phyloP scores from a whole-genome alignment of 2,113 vertebrate species.

The Pyrgilauda ruficollis region DNA sequence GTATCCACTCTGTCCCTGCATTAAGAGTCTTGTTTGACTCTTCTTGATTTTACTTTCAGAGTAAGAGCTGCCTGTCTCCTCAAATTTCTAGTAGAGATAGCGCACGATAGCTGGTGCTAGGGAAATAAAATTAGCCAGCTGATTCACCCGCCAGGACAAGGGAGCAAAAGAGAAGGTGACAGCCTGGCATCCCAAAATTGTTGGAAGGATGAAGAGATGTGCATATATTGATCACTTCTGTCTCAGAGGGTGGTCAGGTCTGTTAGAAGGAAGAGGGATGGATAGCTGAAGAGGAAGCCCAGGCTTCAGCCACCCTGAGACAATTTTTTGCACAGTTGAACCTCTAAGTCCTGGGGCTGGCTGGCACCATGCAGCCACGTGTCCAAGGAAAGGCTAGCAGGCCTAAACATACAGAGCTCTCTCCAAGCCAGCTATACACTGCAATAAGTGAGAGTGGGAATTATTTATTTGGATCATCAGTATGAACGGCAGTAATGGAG shows the following conservation, averaged over 20 bases:
- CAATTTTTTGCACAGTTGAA: background rate
- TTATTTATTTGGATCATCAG: background rate
- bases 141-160: background rate
- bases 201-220: background rate
- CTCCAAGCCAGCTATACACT: background rate
- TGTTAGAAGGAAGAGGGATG: background rate
- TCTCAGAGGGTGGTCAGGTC: background rate
- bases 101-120: background rate
- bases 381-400: background rate
- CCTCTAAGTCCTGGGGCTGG: background rate
- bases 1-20: background rate
- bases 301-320: background rate
- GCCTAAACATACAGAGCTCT: background rate
- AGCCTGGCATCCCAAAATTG: background rate
- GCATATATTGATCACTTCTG: background rate
- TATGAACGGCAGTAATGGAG: background rate
- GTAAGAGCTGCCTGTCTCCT: background rate
- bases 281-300: background rate
- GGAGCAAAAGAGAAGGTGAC: background rate
- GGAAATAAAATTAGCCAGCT: background rate
- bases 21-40: background rate
- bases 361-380: fast-evolving
- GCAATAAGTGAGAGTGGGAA: background rate
- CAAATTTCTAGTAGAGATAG: background rate
- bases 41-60: background rate